Conservation (phyloP, 2,888 invertebrate genomes). For the Trissonchulus sp. region DNA sequence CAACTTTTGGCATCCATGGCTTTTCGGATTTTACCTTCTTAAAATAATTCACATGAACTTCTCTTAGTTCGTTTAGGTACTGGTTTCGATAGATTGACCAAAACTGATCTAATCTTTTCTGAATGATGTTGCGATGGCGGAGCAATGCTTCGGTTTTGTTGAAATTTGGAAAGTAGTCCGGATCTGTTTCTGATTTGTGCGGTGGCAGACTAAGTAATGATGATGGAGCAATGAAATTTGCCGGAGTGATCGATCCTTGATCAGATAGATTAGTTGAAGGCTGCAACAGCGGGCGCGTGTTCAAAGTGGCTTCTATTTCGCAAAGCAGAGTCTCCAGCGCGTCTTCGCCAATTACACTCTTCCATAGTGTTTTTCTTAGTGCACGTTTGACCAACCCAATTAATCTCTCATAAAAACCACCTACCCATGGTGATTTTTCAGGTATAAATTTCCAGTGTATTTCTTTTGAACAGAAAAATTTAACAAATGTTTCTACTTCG, state of each 20-base stretch:
- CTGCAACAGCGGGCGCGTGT: background rate
- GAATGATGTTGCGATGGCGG: background rate
- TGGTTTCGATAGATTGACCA: too few relatives aligned
- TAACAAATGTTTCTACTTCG: background rate
- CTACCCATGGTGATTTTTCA: background rate
- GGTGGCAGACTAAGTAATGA: background rate
- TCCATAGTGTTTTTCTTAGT: conserved; percentile 10
- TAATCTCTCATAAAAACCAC: conserved; percentile 1
- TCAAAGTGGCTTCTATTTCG: background rate
- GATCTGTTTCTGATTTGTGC: background rate
- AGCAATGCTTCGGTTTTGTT: background rate
- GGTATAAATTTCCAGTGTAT: background rate
- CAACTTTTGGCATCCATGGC: too few relatives aligned
- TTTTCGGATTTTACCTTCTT: too few relatives aligned
- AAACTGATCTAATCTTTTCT: too few relatives aligned
- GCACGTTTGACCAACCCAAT: conserved; percentile 1
- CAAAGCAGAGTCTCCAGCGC: background rate
- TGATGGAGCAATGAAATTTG: background rate
- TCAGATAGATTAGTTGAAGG: background rate
- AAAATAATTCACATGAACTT: too few relatives aligned
- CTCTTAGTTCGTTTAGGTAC: too few relatives aligned
- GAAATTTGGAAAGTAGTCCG: background rate
- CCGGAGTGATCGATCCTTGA: background rate
- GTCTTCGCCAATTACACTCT: background rate
- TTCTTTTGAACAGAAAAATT: background rate